Evolutionary conservation across 2,888 invertebrate species (phyloP).

Genomic region (Phyto melanocephala): DNA sequence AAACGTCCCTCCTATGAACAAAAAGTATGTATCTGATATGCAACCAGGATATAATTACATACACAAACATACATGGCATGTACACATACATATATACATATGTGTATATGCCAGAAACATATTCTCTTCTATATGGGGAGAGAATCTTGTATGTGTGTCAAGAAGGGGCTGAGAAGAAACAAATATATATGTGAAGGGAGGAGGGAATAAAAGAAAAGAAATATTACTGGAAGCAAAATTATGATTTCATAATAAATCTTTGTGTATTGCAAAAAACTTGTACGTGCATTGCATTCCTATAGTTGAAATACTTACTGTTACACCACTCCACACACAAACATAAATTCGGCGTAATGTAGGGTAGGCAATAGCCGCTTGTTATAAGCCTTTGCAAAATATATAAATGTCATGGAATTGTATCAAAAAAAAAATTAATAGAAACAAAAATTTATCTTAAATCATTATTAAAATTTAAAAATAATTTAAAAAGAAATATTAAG

Average conservation of each 20-base stretch:
- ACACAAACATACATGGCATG: background rate
- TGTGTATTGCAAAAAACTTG: conserved; percentile 52
- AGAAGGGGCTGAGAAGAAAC: conserved; percentile 14
- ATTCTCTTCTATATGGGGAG: no score
- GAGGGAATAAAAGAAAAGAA: conserved; percentile 24
- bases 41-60: background rate
- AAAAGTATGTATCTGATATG: background rate
- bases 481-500: no score
- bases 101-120: background rate
- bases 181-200: conserved; percentile 4
- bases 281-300: conserved; percentile 56
- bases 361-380: background rate
- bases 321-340: background rate
- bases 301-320: conserved; percentile 9
- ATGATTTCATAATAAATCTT: conserved; percentile 62
- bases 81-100: background rate
- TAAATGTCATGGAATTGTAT: no score
- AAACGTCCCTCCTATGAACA: background rate
- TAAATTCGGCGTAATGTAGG: background rate
- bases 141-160: conserved; percentile 21
- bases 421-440: no score
- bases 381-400: no score
- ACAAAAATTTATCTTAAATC: no score
- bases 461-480: no score
- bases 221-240: conserved; percentile 60